Percentiles rank a stretch among this genome's conserved stretches.
These are phyloP conservation scores for Holotrichia oblita DNA, from an alignment of 1,140 invertebrate species.

Conservation along the genomic window DNA sequence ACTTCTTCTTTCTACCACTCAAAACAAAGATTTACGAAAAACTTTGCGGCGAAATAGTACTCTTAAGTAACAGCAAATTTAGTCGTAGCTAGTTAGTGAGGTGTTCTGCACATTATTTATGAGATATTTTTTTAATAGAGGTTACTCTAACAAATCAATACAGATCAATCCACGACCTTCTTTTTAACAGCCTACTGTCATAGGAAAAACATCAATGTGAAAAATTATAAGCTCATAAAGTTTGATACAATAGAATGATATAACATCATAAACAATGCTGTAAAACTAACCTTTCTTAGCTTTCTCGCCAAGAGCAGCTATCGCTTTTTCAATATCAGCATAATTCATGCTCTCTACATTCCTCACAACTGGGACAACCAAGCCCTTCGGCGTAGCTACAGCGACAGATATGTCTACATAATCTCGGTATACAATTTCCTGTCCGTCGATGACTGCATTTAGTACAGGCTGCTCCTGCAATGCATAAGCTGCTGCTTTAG, in stretches of 20 bases:
- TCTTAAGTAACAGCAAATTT: too few relatives aligned
- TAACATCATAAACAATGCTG: slow-evolving; percentile 43
- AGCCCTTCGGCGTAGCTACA: slow-evolving; percentile 98
- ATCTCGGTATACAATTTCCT: slow-evolving; percentile 96
- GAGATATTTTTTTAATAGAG: too few relatives aligned
- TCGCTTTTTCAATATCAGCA: slow-evolving; percentile 93
- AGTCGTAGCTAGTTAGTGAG: too few relatives aligned
- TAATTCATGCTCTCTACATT: slow-evolving; percentile 97
- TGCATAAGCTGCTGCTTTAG: slow-evolving; percentile 94
- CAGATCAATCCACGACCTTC: too few relatives aligned
- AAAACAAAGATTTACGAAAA: too few relatives aligned
- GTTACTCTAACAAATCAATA: too few relatives aligned
- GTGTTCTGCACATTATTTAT: too few relatives aligned
- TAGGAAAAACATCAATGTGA: too few relatives aligned
- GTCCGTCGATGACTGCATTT: slow-evolving; percentile 96
- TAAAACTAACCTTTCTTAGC: slow-evolving; percentile 75
- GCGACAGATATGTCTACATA: slow-evolving; percentile 99
- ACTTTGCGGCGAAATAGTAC: too few relatives aligned
- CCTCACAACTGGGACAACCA: slow-evolving; percentile 97
- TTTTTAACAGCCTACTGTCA: too few relatives aligned
- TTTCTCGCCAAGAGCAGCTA: slow-evolving; percentile 93
- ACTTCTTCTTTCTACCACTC: too few relatives aligned
- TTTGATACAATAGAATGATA: too few relatives aligned
- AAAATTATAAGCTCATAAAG: neutral
- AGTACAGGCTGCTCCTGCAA: slow-evolving; percentile 95